Percentiles rank a stretch among this genome's conserved stretches.
phyloP scores from a whole-genome alignment of 2,113 vertebrate genomes.

The Manacus vitellinus region DNA sequence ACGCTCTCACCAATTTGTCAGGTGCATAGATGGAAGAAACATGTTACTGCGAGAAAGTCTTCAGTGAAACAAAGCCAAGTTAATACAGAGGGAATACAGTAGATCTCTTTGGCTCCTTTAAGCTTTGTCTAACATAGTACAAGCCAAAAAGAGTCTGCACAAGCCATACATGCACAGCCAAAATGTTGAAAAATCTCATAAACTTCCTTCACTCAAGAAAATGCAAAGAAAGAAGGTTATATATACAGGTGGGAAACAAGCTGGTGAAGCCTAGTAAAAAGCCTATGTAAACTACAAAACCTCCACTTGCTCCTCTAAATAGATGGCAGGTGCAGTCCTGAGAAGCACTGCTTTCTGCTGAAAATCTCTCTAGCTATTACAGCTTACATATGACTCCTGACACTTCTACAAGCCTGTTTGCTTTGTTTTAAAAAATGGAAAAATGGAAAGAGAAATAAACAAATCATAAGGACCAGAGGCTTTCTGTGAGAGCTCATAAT shows the following conservation, averaged over 20 bases:
- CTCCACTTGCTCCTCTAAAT: not conserved
- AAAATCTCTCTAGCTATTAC: not conserved
- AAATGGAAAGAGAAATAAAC: not conserved
- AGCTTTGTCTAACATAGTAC: not conserved
- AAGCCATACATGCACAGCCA: not conserved
- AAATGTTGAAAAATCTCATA: not conserved
- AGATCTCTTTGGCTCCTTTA: not conserved
- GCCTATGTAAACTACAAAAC: not conserved
- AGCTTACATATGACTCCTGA: not conserved
- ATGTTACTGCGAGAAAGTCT: not conserved
- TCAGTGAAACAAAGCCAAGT: not conserved
- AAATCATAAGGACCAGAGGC: not conserved
- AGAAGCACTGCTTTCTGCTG: not conserved
- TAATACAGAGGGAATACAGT: not conserved
- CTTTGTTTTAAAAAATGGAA: not conserved
- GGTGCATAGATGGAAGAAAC: not conserved
- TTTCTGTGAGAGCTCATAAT: not conserved
- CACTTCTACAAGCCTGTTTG: not conserved
- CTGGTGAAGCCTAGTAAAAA: not conserved
- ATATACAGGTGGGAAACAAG: not conserved
- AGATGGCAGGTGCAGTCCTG: not conserved
- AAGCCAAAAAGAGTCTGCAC: not conserved
- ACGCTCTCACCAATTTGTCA: not conserved
- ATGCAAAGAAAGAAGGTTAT: not conserved
- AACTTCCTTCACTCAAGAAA: not conserved